These are phyloP conservation scores for Anoura caudifer DNA, from an alignment of 2,113 vertebrate genomes.

Conservation along the genomic window DNA sequence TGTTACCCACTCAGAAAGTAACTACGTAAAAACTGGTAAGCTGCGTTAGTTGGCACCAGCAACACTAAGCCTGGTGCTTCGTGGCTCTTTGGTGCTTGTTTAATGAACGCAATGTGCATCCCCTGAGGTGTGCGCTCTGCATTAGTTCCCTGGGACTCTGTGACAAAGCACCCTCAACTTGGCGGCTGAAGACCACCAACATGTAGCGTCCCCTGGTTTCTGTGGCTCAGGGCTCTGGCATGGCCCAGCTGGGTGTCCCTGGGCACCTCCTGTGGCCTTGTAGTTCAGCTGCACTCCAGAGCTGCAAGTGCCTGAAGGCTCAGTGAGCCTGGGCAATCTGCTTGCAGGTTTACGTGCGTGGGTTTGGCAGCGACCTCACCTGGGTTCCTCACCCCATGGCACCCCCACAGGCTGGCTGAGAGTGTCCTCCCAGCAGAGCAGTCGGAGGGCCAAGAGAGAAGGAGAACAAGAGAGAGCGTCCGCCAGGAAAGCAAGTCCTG, in stretches of 20 bases:
- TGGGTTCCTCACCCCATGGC: not conserved
- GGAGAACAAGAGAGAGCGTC: not conserved
- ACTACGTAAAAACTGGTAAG: not conserved
- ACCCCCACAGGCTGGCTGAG: not conserved
- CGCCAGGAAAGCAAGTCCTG: not conserved
- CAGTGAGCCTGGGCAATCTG: not conserved
- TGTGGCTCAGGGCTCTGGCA: not conserved
- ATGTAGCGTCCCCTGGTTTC: not conserved
- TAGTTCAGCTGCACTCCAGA: not conserved
- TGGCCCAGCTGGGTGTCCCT: not conserved
- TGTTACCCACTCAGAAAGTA: not conserved
- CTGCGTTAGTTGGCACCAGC: not conserved
- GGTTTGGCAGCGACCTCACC: not conserved
- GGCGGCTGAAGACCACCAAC: not conserved
- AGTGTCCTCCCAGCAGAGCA: not conserved
- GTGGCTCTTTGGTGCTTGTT: not conserved
- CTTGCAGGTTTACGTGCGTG: accelerated
- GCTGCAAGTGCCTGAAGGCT: not conserved
- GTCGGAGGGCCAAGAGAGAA: not conserved
- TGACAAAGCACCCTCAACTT: not conserved
- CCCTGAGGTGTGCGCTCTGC: not conserved
- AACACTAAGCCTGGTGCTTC: not conserved
- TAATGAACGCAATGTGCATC: not conserved
- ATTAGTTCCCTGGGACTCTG: not conserved
- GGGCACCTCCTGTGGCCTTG: no score